Evolutionary conservation across 2,888 invertebrate species (phyloP).

Genomic region (Polydrusus cervinus): DNA sequence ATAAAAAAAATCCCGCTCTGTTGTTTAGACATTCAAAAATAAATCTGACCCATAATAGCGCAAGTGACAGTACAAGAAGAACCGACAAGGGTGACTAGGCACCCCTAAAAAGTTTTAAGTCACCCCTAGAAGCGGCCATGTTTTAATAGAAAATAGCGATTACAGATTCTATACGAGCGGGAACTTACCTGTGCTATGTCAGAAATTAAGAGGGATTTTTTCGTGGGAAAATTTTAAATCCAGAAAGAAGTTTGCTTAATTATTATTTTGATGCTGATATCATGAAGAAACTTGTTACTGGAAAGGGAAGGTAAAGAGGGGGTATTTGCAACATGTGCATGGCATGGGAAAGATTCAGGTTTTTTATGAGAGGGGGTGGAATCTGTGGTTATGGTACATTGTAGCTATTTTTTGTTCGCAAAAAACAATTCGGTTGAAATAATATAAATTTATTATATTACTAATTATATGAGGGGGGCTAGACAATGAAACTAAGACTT

Average conservation of each 20-base stretch:
- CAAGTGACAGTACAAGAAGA: constrained; percentile 48
- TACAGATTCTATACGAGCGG: constrained; percentile 42
- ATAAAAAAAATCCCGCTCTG: neutral
- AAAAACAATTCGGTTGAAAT: neutral
- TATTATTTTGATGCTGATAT: constrained; percentile 15
- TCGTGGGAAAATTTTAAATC: constrained; percentile 47
- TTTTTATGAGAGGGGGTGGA: constrained; percentile 21
- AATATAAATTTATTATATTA: neutral
- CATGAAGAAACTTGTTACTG: constrained; percentile 16
- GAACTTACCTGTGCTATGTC: constrained; percentile 46
- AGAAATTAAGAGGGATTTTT: constrained; percentile 30
- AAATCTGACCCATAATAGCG: constrained; percentile 37
- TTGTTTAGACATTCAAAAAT: constrained; percentile 30
- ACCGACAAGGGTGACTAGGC: constrained; percentile 44
- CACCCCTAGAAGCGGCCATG: constrained; percentile 41
- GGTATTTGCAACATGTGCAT: constrained; percentile 29
- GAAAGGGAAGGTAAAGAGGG: constrained; percentile 20
- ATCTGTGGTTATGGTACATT: neutral
- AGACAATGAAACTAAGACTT: no score
- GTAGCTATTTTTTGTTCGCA: neutral
- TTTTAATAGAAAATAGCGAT: constrained; percentile 52
- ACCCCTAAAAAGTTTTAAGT: constrained; percentile 43
- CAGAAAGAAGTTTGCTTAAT: constrained; percentile 18
- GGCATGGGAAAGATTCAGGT: constrained; percentile 14
- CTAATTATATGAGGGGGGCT: no score